Evolutionary conservation across 2,888 invertebrate species (phyloP).

Genomic region (Tetrapedia diversipes): DNA sequence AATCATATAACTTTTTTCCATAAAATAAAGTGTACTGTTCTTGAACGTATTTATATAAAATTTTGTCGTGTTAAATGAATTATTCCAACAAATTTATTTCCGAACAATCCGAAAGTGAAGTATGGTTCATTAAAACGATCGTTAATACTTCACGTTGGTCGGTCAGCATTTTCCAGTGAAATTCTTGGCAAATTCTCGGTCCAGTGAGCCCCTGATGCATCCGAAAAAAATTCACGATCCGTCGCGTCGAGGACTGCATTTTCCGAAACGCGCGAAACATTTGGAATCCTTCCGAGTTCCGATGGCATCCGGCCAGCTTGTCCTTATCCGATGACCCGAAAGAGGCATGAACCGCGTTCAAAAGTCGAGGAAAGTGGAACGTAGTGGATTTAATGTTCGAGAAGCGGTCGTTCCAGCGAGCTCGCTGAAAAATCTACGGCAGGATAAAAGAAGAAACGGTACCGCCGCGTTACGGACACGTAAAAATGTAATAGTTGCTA

Average conservation of each 20-base stretch:
- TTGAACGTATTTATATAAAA: too few relatives aligned
- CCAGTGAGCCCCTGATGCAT: not conserved
- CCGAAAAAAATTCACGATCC: constrained; percentile 2
- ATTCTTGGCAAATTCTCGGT: not conserved
- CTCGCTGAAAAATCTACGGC: constrained; percentile 24
- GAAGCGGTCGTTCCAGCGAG: constrained; percentile 16
- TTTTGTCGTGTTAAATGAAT: too few relatives aligned
- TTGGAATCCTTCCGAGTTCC: constrained; percentile 48
- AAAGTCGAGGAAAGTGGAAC: constrained; percentile 53
- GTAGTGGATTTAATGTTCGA: constrained; percentile 35
- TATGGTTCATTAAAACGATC: too few relatives aligned
- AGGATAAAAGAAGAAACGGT: constrained; percentile 12
- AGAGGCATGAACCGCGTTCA: constrained; percentile 26
- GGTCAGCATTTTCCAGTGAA: too few relatives aligned
- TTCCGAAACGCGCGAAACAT: constrained; percentile 30
- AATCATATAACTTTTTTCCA: too few relatives aligned
- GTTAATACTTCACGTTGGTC: not conserved
- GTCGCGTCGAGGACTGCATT: constrained; percentile 22
- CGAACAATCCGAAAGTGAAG: too few relatives aligned
- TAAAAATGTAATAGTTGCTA: not conserved
- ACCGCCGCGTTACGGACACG: not conserved
- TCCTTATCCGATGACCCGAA: constrained; percentile 43
- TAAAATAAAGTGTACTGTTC: too few relatives aligned
- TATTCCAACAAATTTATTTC: too few relatives aligned
- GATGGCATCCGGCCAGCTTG: constrained; percentile 49